These are phyloP conservation scores for Subanguina moxae DNA, from an alignment of 1,140 invertebrate species.

Conservation along the genomic window DNA sequence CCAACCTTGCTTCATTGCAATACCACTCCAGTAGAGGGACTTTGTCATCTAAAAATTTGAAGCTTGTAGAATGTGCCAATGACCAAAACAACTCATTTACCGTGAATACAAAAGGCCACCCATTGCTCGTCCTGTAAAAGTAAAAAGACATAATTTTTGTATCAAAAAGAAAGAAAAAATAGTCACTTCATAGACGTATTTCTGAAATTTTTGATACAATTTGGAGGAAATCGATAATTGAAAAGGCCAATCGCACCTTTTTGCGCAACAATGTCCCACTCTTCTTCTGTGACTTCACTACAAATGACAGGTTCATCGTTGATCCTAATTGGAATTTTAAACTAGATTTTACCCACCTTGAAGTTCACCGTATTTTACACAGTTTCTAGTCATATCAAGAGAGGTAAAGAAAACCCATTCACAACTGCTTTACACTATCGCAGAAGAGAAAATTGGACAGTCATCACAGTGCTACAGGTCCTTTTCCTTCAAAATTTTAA, in stretches of 20 bases:
- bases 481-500: too few relatives aligned
- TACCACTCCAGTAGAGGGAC: constrained; percentile 29
- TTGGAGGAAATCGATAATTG: too few relatives aligned
- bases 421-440: too few relatives aligned
- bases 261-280: constrained; percentile 8
- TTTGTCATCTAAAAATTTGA: constrained; percentile 1
- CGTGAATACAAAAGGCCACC: constrained; percentile 22
- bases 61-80: too few relatives aligned
- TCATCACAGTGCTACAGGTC: too few relatives aligned
- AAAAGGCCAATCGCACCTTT: not conserved
- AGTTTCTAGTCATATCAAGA: not conserved
- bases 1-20: not conserved
- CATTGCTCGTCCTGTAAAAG: constrained; percentile 11
- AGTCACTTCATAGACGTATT: not conserved
- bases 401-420: too few relatives aligned
- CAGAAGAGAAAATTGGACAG: too few relatives aligned
- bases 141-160: too few relatives aligned
- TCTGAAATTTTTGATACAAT: not conserved
- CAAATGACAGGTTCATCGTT: not conserved
- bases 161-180: too few relatives aligned
- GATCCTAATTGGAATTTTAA: not conserved
- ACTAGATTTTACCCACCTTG: not conserved
- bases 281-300: constrained; percentile 7
- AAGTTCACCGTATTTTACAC: constrained; percentile 1
- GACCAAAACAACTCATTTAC: too few relatives aligned